Evolutionary conservation across 2,797 vertebrate species (phyloP).

Genomic region (Cephalopachus bancanus): DNA sequence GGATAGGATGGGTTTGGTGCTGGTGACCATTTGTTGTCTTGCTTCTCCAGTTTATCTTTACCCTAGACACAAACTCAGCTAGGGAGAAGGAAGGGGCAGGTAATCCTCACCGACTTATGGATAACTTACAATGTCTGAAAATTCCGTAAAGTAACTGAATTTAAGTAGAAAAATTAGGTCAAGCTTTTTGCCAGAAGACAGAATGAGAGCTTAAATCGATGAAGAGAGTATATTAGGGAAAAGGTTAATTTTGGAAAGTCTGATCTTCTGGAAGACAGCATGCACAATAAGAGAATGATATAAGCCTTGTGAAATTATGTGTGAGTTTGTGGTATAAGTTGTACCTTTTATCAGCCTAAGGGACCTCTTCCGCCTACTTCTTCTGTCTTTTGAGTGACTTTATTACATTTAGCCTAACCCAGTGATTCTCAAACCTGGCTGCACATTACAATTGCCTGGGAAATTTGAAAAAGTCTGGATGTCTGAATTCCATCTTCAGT

Average conservation of each 20-base stretch:
- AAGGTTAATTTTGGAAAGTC: background rate
- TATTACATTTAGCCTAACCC: background rate
- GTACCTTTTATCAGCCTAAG: background rate
- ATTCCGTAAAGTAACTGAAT: background rate
- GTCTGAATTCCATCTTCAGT: background rate
- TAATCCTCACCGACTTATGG: background rate
- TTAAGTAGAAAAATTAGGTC: background rate
- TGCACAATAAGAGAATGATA: background rate
- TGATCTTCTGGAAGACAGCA: background rate
- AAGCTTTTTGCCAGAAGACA: background rate
- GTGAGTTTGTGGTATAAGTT: too few relatives aligned
- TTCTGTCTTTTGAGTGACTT: slow-evolving; percentile 10
- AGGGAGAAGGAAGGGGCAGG: too few relatives aligned
- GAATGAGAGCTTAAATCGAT: background rate
- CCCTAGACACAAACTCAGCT: background rate
- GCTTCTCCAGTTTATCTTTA: background rate
- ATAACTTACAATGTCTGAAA: background rate
- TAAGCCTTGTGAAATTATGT: background rate
- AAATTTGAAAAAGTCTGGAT: background rate
- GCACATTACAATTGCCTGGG: background rate
- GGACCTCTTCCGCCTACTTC: background rate
- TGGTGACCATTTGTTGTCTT: background rate
- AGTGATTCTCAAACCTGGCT: background rate
- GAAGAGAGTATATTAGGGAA: background rate
- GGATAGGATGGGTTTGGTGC: too few relatives aligned